Evolutionary conservation across 2,113 vertebrate species (phyloP), one percentile per base, ranked within the genome.

Genomic region (Erythrocebus patas): DNA sequence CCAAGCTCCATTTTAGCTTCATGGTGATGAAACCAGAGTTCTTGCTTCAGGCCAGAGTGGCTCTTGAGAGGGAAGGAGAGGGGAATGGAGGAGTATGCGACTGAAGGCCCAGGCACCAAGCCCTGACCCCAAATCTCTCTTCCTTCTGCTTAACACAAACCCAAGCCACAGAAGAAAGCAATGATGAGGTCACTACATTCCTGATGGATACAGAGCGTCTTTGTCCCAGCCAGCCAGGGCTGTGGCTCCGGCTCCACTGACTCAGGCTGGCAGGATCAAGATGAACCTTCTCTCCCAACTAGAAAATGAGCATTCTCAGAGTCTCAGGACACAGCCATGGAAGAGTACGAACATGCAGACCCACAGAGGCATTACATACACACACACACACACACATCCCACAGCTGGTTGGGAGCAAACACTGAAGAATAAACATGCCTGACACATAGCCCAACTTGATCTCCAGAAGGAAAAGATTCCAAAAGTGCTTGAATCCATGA

Each of bases 111-210:
- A 79, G 17, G n/a, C 64, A 20, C 45, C 5, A n/a, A 94, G 40
- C 59, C 43, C 30, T 48, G 64, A 35, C 23, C 45, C 25, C 57
- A 55, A 59, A 40, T 66, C 68, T 78, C 82, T 82, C 61, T 81
- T 57, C 70, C 20, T 70, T 76, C 40, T 87, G 73, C 75, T 93
- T 81, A 84, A 66, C 64, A 72, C 76, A 85, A 87, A 92, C 70
- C 12, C 64, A 87, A 25, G 82, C 93, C 95, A 75, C 75, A 66
- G 82, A 89, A 79, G 45, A 95, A 68, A 95, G 93, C 97, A 94
- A 92, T 32, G 8, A 50, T 92, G 94, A 97, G 95, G 97, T 98
- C 98, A 96, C 80, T 43, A 25, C 95, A 96, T 97, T 97, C 93
- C 93, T 98, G 59, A 52, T 1, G 68, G 83, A 97, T 79, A 95